Evolutionary conservation across 1,140 invertebrate genomes (phyloP), one percentile per base, ranked within the genome.

Genomic region (Amphibalanus amphitrite): DNA sequence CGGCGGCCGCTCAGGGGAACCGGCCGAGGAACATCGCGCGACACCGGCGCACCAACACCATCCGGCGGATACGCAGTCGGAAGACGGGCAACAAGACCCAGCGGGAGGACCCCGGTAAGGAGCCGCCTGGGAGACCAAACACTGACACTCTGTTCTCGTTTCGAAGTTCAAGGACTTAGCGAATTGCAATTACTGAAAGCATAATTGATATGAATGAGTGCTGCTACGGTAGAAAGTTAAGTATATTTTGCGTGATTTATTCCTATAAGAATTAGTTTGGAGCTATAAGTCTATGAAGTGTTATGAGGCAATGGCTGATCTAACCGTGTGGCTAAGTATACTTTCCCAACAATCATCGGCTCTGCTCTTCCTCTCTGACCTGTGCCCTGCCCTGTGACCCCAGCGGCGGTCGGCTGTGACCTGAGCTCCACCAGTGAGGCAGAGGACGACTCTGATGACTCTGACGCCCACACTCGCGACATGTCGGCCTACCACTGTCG

Each of bases 1-100:
- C 95, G n/a, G 93, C 95, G n/a, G 92, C 92, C 76, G 95, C 95
- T 69, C 92, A 93, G 79, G 93, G 91, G 80, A 93, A 94, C 81
- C 85, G 94, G 72, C 93, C 93, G 28, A 17, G 72, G 13, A 72
- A 72, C 26, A 92, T 96, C 79, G 84, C 93, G 71, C 84, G 94
- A 47, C 83, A 84, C 78, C 84, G 93, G 70, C 83, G 94, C 71
- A 90, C 92, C 79, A 90, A 89, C 75, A 93, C 92, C 25, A 82
- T 96, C 71, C 86, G 94, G 74, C 83, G 93, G 74, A 93, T 93
- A 73, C 85, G 92, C 73, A 91, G 91, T 76, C 92, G 47, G 10
- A 59, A 59, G 17, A 83, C 75, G 86, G 85, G 33, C 70, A 76
- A 71, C 71, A 72, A 71, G 25, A 23, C 73, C 29, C 78, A 77